phyloP scores from a whole-genome alignment of 2,113 vertebrate genomes.

The Prionailurus bengalensis region DNA sequence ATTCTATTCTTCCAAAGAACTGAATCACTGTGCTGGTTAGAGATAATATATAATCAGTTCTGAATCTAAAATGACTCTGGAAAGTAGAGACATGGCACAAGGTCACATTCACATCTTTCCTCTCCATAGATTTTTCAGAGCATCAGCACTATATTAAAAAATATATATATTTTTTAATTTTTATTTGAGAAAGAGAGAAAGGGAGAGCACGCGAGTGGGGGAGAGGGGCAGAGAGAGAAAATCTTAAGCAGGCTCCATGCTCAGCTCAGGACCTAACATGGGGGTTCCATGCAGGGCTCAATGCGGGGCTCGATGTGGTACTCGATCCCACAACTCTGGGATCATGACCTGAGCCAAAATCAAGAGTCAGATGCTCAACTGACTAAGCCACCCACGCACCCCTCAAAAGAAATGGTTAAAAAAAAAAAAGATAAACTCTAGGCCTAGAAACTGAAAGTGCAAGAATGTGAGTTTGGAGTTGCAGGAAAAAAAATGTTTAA shows the following conservation, averaged over 20 bases:
- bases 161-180: neutral
- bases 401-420: neutral
- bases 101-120: conserved; percentile 23
- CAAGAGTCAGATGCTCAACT: too few species aligned
- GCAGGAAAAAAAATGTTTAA: neutral
- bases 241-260: too few species aligned
- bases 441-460: neutral
- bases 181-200: too few species aligned
- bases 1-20: conserved; percentile 70
- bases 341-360: too few species aligned
- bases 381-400: too few species aligned
- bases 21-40: conserved; percentile 55
- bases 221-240: too few species aligned
- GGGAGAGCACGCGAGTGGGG: too few species aligned
- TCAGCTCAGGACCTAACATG: too few species aligned
- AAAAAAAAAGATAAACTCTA: neutral
- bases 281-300: too few species aligned
- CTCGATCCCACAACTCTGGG: too few species aligned
- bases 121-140: conserved; percentile 15
- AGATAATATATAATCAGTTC: conserved; percentile 55
- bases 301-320: too few species aligned
- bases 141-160: neutral
- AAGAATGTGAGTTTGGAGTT: neutral
- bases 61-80: conserved; percentile 67
- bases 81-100: conserved; percentile 28